Evolutionary conservation across 64 coral and sea anemone species (phyloP).

Genomic region (Astreopora myriophthalma): DNA sequence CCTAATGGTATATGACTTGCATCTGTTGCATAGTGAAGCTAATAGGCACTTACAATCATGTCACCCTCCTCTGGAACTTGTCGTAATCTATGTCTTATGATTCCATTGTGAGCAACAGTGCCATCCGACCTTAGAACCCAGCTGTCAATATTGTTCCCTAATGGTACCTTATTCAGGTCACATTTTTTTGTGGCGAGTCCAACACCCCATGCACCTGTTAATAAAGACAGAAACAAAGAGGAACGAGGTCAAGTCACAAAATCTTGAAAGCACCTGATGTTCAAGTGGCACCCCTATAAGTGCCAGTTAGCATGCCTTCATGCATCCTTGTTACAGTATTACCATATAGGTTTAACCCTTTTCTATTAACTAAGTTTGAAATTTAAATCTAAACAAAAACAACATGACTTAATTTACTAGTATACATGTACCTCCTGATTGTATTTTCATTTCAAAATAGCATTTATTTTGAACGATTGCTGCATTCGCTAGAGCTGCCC

Average conservation of each 20-base stretch:
- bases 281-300: no score
- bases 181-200: constrained; percentile 90
- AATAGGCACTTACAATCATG: constrained; percentile 77
- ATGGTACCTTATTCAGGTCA: constrained; percentile 87
- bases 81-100: constrained; percentile 63
- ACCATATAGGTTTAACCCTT: no score
- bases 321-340: no score
- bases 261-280: background rate
- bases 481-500: constrained; percentile 91
- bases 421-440: constrained; percentile 85
- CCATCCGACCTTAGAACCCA: constrained; percentile 97
- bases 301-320: no score
- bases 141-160: constrained; percentile 84
- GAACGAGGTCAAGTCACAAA: background rate
- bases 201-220: constrained; percentile 87
- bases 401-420: no score
- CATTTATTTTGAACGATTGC: constrained; percentile 97
- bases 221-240: background rate
- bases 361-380: no score
- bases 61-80: constrained; percentile 88
- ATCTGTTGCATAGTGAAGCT: no score
- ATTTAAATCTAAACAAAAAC: no score
- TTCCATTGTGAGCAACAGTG: constrained; percentile 73
- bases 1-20: no score
- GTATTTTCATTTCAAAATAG: constrained; percentile 99